These are phyloP conservation scores for Centrocercus urophasianus DNA, from an alignment of 2,113 vertebrate genomes.

Conservation along the genomic window DNA sequence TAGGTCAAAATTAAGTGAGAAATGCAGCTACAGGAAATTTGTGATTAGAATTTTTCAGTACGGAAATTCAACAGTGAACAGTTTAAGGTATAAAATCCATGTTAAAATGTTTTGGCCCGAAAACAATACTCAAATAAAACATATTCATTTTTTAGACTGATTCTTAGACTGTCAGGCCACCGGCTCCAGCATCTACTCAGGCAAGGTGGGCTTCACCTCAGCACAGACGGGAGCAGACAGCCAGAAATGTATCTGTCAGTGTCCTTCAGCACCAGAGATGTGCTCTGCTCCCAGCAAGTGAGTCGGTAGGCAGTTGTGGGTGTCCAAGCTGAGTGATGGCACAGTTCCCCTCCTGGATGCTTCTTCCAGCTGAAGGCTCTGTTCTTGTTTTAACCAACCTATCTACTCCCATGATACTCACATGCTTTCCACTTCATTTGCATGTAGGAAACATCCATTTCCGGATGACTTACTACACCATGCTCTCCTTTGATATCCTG, in stretches of 20 bases:
- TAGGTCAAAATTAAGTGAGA: background rate
- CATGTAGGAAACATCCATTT: background rate
- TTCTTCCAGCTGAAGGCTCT: background rate
- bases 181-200: background rate
- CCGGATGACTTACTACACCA: background rate
- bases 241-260: background rate
- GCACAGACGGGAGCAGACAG: background rate
- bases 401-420: background rate
- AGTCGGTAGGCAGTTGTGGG: rapidly evolving
- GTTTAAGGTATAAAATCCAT: background rate
- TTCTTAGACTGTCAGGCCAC: background rate
- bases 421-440: background rate
- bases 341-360: background rate
- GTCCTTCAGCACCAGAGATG: background rate
- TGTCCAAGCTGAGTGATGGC: background rate
- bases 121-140: background rate
- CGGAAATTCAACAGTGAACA: background rate
- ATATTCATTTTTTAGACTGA: background rate
- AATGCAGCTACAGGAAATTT: background rate
- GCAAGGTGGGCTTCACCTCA: background rate
- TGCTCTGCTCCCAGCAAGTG: background rate
- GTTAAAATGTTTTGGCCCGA: background rate
- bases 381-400: background rate
- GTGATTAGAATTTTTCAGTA: background rate
- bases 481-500: background rate